These are phyloP conservation scores for Ochotona princeps DNA, from an alignment of 2,113 vertebrate species.

Conservation along the genomic window DNA sequence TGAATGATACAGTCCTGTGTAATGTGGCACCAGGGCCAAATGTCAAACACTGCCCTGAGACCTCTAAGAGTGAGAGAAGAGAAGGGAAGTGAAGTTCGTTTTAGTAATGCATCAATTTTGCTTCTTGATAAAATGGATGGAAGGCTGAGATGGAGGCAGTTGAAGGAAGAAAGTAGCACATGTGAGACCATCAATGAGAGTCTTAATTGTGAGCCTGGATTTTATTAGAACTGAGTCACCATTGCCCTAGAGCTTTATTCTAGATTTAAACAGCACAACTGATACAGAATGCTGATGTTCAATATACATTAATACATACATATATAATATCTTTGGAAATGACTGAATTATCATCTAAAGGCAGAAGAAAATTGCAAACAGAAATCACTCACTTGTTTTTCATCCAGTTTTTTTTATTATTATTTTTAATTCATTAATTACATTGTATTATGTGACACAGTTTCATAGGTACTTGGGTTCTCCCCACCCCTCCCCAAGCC, in stretches of 20 bases:
- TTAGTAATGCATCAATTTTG: not conserved
- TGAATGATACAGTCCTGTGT: not conserved
- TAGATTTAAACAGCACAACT: conserved; percentile 5
- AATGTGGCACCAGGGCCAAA: not conserved
- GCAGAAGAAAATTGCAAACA: not conserved
- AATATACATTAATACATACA: not conserved
- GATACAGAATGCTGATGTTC: not conserved
- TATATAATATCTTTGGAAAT: not conserved
- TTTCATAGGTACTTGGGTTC: too few relatives aligned
- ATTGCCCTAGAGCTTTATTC: not conserved
- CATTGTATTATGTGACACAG: too few relatives aligned
- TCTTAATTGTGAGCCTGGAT: not conserved
- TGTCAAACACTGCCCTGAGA: not conserved
- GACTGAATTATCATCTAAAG: not conserved
- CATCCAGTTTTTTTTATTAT: not conserved
- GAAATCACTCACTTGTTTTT: too few relatives aligned
- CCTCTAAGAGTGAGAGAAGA: not conserved
- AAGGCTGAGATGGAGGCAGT: not conserved
- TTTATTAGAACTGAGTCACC: not conserved
- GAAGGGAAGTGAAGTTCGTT: conserved; percentile 9
- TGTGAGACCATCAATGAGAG: not conserved
- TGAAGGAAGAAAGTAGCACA: not conserved
- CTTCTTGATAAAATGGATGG: not conserved
- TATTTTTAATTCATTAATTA: too few relatives aligned
- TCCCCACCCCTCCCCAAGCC: too few relatives aligned